Evolutionary conservation across 2,888 invertebrate species (phyloP), one percentile per base, ranked within the genome.

Genomic region (Caenorhabditis macrosperma): DNA sequence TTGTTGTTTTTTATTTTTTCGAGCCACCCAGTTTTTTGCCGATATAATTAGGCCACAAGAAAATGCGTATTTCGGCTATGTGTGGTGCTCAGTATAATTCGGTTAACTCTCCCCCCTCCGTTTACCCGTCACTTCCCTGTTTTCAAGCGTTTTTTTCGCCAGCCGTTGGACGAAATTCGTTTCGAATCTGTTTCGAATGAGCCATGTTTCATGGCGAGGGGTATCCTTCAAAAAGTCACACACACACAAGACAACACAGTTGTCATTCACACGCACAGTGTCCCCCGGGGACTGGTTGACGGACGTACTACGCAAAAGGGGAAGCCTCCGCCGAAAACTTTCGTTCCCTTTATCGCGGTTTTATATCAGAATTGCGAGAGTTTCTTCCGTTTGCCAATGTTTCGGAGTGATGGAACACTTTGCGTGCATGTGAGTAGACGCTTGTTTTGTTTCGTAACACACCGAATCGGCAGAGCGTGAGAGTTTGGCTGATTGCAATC

Each of bases 301-400:
- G 68, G 57, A 68, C 68, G 55, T 68, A 68, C 68, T 68, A 68
- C 68, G 57, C 7, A 24, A 30, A 35, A 28, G 41, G 30, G 10
- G 41, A 20, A 48, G 55, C n/a, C 30, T 28, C 46, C 35, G 35
- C 35, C 33, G 35, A 35, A 33, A 48, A 46, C 46, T 57, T 48
- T 52, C 35, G 60, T 60, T 69, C 69, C 52, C 35, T 60, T 69
- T 69, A 69, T 69, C 69, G 50, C 52, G 60, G 60, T 41, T 69
- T 69, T 69, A 69, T 69, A 69, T 69, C 69, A 69, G 48, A 60
- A 35, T 46, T 55, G 24, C 7, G 5, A 15, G 26, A 50, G 50
- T 20, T 48, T 17, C 48, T n/a, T n/a, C n/a, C n/a, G n/a, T n/a
- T n/a, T n/a, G n/a, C 2, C 22, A 48, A 41, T n/a, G 41, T 41